These are phyloP conservation scores for Alentia gelatinosa DNA, from an alignment of 2,888 invertebrate genomes.

Conservation along the genomic window DNA sequence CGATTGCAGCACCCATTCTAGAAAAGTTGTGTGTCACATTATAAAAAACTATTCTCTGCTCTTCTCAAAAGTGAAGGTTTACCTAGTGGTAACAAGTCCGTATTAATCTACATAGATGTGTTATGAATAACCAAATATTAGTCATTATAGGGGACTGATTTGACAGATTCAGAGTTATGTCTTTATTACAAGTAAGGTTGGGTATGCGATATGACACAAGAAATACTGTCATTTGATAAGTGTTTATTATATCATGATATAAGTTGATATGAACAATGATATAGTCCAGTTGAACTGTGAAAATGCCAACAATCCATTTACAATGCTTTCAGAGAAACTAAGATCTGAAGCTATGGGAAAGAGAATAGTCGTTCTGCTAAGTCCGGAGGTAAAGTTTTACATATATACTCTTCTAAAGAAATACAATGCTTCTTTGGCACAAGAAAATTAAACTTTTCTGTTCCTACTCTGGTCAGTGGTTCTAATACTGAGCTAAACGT, in stretches of 20 bases:
- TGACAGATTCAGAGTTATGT: no score
- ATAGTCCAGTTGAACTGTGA: neutral
- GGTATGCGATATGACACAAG: neutral
- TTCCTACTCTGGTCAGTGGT: slow-evolving; percentile 19
- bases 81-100: no score
- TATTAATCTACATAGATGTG: no score
- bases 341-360: slow-evolving; percentile 2
- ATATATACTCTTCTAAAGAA: slow-evolving; percentile 2
- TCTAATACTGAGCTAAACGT: neutral
- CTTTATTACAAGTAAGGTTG: no score
- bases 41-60: no score
- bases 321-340: neutral
- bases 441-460: neutral
- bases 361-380: neutral
- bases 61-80: no score
- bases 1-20: no score
- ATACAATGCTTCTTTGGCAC: neutral
- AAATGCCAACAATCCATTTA: slow-evolving; percentile 24
- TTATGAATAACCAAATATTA: no score
- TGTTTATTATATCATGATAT: slow-evolving; percentile 6
- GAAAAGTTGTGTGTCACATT: no score
- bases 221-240: neutral
- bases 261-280: slow-evolving; percentile 37
- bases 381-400: neutral
- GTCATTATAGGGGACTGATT: no score